A percentile compares a stretch with the other conserved stretches of the same genome.
phyloP scores from a whole-genome alignment of 2,888 invertebrate species.

The Thereva nobilitata region DNA sequence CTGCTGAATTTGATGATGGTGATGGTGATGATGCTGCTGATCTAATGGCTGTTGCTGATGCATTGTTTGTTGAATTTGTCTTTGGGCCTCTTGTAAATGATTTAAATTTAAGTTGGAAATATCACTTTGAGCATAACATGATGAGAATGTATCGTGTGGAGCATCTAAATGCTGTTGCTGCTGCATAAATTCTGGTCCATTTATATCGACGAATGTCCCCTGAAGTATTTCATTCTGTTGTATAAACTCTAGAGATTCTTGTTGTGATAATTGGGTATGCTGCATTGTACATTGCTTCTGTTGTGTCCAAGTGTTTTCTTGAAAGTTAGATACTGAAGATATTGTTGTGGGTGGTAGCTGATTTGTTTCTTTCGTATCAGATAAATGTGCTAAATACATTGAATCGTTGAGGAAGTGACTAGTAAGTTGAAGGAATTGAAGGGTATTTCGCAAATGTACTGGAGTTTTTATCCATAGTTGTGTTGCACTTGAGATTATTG shows the following conservation, averaged over 20 bases:
- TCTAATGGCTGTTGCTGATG: slow-evolving; percentile 2
- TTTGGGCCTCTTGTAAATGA: too few relatives aligned
- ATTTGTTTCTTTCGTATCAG: slow-evolving; percentile 42
- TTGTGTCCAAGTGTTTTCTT: slow-evolving; percentile 14
- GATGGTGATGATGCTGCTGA: slow-evolving; percentile 2
- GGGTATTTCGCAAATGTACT: slow-evolving; percentile 47
- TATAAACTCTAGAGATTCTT: slow-evolving; percentile 6
- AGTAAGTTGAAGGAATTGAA: slow-evolving; percentile 47
- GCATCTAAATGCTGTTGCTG: slow-evolving; percentile 3
- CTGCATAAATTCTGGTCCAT: neutral
- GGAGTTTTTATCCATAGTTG: slow-evolving; percentile 48
- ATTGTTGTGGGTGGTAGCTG: slow-evolving; percentile 10
- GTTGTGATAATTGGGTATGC: slow-evolving; percentile 3
- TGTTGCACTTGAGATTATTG: slow-evolving; percentile 47
- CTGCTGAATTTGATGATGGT: slow-evolving; percentile 3
- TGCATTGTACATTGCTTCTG: neutral
- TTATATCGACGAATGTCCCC: neutral
- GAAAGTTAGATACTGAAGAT: slow-evolving; percentile 8
- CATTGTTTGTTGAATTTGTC: too few relatives aligned
- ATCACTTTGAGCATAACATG: slow-evolving; percentile 20
- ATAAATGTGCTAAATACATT: slow-evolving; percentile 43
- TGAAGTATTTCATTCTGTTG: slow-evolving; percentile 2
- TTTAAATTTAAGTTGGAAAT: slow-evolving; percentile 18
- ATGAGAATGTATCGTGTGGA: neutral
- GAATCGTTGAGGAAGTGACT: slow-evolving; percentile 48